Evolutionary conservation across 2,113 vertebrate genomes (phyloP), one percentile per base, ranked within the genome.

Genomic region (Nesoenas mayeri): DNA sequence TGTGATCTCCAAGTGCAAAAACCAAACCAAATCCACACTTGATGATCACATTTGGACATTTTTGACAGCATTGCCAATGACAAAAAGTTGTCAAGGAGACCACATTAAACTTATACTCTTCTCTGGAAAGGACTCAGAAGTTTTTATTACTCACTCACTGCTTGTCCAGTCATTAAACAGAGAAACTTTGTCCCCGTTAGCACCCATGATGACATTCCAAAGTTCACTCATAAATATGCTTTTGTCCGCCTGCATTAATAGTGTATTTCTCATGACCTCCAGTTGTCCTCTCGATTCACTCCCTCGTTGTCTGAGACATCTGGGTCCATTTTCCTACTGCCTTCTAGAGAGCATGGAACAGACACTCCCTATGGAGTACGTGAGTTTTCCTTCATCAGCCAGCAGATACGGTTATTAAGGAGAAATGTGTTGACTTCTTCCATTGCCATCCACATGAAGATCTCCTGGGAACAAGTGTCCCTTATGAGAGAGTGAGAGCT

Each of bases 231-330:
- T 77, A 77, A 83, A 73, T 50, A 60, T 21, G 28, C 40, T 78
- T 67, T 88, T 86, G 32, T 64, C 60, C 1, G 0, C 53, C 57
- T 90, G 15, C 86, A 84, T 80, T 86, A 86, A 85, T 44, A 70
- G 53, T 38, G 16, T 88, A 61, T 91, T 42, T 92, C 65, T 92
- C 77, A 47, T 90, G 88, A 72, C 72, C 86, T 95, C 85, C 60
- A 75, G 22, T 95, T 95, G 82, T 79, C 66, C 87, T 96, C 53
- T 91, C 78, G 56, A 65, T 88, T 94, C 64, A 71, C 34, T 91
- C 90, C 65, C 40, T 94, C 60, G 50, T 74, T 86, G 75, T 86
- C 79, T 70, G 79, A 93, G 83, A 83, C 72, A 16, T 66, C 75
- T 50, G 61, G 88, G 42, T 80, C 64, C 64, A 62, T 85, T 91